Percentiles rank a stretch among this genome's conserved stretches.
These are phyloP conservation scores for Oreortyx pictus DNA, from an alignment of 2,797 vertebrate genomes.

Conservation along the genomic window DNA sequence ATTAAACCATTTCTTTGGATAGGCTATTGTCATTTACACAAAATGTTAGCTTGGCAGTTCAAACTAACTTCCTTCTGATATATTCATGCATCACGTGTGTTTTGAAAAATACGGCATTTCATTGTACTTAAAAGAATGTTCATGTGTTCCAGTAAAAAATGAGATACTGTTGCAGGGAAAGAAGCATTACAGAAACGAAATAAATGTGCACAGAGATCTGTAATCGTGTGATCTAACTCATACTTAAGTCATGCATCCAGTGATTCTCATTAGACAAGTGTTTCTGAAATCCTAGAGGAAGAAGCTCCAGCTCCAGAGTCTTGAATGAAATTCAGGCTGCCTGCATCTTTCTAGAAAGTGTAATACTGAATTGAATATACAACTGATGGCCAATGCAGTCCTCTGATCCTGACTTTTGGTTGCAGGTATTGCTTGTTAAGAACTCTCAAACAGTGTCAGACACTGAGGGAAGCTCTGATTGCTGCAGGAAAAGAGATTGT, in stretches of 20 bases:
- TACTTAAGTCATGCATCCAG: neutral
- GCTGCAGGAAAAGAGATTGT: constrained; percentile 90
- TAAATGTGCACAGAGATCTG: neutral
- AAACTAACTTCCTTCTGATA: neutral
- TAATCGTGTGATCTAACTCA: neutral
- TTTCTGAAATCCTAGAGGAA: neutral
- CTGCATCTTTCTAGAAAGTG: neutral
- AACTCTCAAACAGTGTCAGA: constrained; percentile 97
- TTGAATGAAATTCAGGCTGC: neutral
- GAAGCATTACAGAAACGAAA: neutral
- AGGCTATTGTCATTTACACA: neutral
- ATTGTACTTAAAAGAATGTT: neutral
- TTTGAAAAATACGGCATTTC: neutral
- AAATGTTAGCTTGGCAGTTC: neutral
- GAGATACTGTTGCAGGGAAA: neutral
- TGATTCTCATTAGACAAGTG: neutral
- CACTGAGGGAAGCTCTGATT: constrained; percentile 91
- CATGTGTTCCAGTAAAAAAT: neutral
- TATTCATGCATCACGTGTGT: neutral
- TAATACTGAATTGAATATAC: neutral
- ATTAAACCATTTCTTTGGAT: neutral
- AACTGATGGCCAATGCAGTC: neutral
- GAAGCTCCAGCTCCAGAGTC: neutral
- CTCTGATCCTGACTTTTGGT: neutral
- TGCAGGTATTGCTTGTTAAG: constrained; percentile 94